These are phyloP conservation scores for Fregata magnificens DNA, from an alignment of 2,113 vertebrate species.

Conservation along the genomic window DNA sequence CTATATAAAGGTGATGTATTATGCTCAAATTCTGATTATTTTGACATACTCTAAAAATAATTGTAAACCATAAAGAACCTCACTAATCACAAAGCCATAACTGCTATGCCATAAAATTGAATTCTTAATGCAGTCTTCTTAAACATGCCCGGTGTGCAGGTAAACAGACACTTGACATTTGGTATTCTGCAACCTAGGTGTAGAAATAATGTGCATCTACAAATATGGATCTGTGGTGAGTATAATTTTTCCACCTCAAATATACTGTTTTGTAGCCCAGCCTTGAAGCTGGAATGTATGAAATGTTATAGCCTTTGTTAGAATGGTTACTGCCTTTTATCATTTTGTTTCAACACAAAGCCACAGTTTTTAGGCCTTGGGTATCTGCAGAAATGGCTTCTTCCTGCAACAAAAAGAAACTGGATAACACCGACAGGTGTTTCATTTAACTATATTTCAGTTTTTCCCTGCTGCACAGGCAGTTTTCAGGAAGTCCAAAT, in stretches of 20 bases:
- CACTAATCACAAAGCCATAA: neutral
- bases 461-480: neutral
- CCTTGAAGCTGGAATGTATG: neutral
- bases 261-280: neutral
- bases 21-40: neutral
- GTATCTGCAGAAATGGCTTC: neutral
- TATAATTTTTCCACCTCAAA: constrained; percentile 13
- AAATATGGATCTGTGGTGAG: constrained; percentile 97
- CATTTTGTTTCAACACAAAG: neutral
- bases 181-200: constrained; percentile 79
- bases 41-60: neutral
- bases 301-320: neutral
- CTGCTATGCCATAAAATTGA: neutral
- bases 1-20: neutral
- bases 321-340: neutral
- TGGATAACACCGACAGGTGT: neutral
- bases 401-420: neutral
- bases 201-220: constrained; percentile 98
- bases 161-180: constrained; percentile 26
- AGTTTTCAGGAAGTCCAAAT: neutral
- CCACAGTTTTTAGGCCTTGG: neutral
- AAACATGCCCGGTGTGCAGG: neutral
- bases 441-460: neutral
- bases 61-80: neutral
- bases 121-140: neutral